Base-by-base conservation (phyloP, 2,797 vertebrate species). In the Borostomias antarcticus region DNA sequence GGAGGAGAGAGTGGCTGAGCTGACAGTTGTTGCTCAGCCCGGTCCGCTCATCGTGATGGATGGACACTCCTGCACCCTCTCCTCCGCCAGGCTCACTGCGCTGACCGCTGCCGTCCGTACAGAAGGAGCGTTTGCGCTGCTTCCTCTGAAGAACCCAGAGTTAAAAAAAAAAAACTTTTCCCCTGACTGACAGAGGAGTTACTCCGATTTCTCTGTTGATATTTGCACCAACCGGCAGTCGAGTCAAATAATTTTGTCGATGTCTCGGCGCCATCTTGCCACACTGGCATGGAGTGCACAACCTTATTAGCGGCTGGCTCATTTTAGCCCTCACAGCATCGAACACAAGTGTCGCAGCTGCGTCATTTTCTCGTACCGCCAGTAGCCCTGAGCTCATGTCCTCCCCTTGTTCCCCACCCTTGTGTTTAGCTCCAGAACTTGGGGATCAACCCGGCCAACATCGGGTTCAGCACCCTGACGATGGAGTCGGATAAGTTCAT, bases 401-500 rank as follows among this genome's bases (percentile, higher is more conserved):
- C 21, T 61, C 19, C 8, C 53, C 26, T 11, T 19, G 2, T 13
- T 23, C 17, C 29, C 29, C 28, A 21, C 56, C 45, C 26, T 3
- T 6, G 15, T n/a, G 79, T 5, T 45, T 69, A 99, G 97, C 97
- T 99, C 93, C 97, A 99, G 91, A 99, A 98, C 82, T 83, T 98
- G 85, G 97, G 97, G 77, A 98, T 99, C 74, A 99, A 98, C 86
- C 97, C 97, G 33, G 95, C 96, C 76, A 99, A 98, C 89, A 99
- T 99, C 37, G 97, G 97, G 73, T 99, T 99, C 87, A 99, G 97
- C 90, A 99, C 97, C 78, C 89, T 99, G 32, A 99, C 97, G 13
- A 99, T 99, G 97, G 97, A 99, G 88, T 99, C 97, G 2, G 97
- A 99, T 83, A 99, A 99, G 86, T 99, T 98, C 91, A 99, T 99